These are phyloP conservation scores for Saiga tatarica DNA, from an alignment of 2,113 vertebrate genomes.

Conservation along the genomic window DNA sequence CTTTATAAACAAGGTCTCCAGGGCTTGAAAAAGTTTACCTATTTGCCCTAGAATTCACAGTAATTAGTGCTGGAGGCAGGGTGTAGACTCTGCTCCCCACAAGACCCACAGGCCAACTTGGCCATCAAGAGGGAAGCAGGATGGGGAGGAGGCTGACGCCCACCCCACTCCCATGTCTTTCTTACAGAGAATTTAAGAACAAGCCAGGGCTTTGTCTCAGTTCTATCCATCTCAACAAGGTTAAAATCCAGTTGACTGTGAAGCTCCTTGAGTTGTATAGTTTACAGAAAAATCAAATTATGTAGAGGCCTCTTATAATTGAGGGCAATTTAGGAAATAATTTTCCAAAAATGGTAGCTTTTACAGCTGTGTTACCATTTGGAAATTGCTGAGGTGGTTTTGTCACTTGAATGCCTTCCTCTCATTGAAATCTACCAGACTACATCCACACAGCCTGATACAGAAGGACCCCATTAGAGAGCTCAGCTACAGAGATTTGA, in stretches of 20 bases:
- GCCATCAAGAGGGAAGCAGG: background rate
- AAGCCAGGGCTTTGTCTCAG: background rate
- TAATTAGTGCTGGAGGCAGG: background rate
- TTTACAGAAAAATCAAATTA: slow-evolving; percentile 58
- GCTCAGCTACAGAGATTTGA: background rate
- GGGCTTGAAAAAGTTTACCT: background rate
- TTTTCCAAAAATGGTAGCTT: background rate
- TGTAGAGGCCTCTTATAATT: slow-evolving; percentile 18
- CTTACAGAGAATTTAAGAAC: background rate
- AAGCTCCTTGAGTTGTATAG: background rate
- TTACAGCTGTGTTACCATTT: slow-evolving; percentile 19
- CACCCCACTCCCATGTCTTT: accelerated
- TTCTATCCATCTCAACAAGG: background rate
- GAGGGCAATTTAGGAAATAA: slow-evolving; percentile 56
- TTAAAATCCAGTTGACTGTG: background rate
- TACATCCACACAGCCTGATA: background rate
- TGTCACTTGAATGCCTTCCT: background rate
- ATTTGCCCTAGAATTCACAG: background rate
- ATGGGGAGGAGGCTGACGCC: background rate
- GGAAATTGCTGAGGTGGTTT: background rate
- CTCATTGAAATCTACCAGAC: background rate
- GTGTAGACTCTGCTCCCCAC: background rate
- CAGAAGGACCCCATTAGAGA: background rate
- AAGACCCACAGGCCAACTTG: background rate
- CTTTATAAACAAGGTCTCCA: background rate